Base-by-base conservation (phyloP, 2,797 vertebrate species). In the Phoebastria nigripes region DNA sequence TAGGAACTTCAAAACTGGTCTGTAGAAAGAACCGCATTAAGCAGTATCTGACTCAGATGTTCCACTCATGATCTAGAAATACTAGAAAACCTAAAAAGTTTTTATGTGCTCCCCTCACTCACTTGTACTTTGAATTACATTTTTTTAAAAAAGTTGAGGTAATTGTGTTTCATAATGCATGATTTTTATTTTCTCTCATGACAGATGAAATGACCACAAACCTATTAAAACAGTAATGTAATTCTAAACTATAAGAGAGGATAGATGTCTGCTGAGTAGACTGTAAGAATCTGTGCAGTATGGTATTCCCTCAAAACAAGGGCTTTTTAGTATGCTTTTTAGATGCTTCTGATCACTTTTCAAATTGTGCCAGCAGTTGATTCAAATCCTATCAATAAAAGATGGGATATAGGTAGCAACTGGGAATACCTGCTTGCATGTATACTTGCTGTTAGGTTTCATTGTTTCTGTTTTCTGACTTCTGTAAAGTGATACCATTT, bases 41-140 rank as follows among this genome's bases (percentile, higher is more conserved):
- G 28, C 31, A 55, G 8, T 56, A n/a, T 66, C 25, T 59, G 58
- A 44, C 11, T 56, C 1, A 0, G 41, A 41, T 73, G 24, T 7
- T 91, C 33, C 26, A 69, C 15, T 65, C 12, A 26, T 29, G 16
- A 84, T 66, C 21, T 58, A 79, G 46, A 72, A 69, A 42, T 44
- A 47, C 18, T 56, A 41, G 61, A 59, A 91, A 82, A 82, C 5
- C 8, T 72, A 14, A 49, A 5, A 46, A 29, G 11, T 78, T 82
- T 73, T 51, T 6, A 33, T 44, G 13, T 63, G 42, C 21, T 21
- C 2, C 14, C 2, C 22, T 86, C 41, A 17, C 26, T 70, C 29
- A 19, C 18, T 47, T 58, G 12, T 80, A 39, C 4, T 9, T 65
- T 18, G 46, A 88, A 54, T 66, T 44, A n/a, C 0, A 0, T 8